Percentiles rank a stretch among this genome's conserved stretches.
Evolutionary conservation across 2,888 invertebrate genomes (phyloP).

Genomic region (Andrena chrysosceles): DNA sequence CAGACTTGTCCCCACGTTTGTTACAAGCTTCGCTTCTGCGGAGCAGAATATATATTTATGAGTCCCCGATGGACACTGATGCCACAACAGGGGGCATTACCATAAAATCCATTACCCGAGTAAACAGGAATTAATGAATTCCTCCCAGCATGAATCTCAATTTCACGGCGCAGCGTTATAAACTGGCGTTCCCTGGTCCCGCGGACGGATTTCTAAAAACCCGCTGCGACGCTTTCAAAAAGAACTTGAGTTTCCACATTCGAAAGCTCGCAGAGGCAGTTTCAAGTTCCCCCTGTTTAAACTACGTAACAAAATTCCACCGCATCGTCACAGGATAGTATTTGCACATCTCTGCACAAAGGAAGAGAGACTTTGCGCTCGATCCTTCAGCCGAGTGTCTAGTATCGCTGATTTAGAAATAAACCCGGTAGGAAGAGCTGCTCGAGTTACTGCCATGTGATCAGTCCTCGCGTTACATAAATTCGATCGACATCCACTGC

Average conservation of each 20-base stretch:
- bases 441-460: neutral
- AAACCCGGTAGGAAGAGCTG: neutral
- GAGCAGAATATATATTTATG: neutral
- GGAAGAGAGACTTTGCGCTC: no score
- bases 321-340: no score
- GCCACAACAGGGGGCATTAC: slow-evolving; percentile 8
- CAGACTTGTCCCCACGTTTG: neutral
- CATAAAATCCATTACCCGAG: slow-evolving; percentile 30
- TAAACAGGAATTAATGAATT: slow-evolving; percentile 31
- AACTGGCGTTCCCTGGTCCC: neutral
- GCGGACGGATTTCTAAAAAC: neutral
- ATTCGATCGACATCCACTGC: neutral
- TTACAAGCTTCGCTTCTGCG: neutral
- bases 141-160: slow-evolving; percentile 9
- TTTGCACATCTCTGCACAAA: no score
- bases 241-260: neutral
- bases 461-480: neutral
- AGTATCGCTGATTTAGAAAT: neutral
- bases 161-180: neutral
- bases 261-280: neutral
- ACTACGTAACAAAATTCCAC: no score
- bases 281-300: neutral
- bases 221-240: neutral
- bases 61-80: neutral
- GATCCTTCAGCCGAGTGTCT: neutral